Conservation (phyloP, 2,797 vertebrate species). For the Cynodonichthys magdalenae region DNA sequence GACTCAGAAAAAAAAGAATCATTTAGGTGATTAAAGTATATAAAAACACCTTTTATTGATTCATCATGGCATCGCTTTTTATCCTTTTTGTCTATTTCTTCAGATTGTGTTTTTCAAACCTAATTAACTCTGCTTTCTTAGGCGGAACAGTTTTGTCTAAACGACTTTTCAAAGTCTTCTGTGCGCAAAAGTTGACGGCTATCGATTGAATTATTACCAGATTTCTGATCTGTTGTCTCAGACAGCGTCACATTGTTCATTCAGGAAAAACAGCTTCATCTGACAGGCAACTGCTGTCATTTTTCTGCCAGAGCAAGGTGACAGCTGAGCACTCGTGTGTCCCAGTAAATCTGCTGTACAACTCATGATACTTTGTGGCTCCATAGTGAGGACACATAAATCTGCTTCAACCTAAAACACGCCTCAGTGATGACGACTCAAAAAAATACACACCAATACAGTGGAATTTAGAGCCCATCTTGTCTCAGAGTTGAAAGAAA, state of each 20-base stretch:
- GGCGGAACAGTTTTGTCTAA: too few relatives aligned
- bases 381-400: neutral
- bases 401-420: neutral
- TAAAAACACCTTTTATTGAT: conserved; percentile 37
- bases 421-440: conserved; percentile 6
- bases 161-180: too few relatives aligned
- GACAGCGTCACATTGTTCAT: too few relatives aligned
- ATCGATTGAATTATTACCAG: too few relatives aligned
- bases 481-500: neutral
- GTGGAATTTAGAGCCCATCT: neutral
- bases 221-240: too few relatives aligned
- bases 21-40: conserved; percentile 20
- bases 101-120: too few relatives aligned
- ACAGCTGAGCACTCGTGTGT: neutral
- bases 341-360: neutral
- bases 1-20: conserved; percentile 6
- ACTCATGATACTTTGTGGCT: too few relatives aligned
- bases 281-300: neutral
- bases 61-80: neutral
- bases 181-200: too few relatives aligned
- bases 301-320: neutral
- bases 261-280: too few relatives aligned
- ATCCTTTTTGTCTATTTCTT: neutral
- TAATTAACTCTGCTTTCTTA: too few relatives aligned
- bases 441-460: conserved; percentile 16